Base-by-base conservation (phyloP, 2,888 invertebrate species). In the Labia minor region DNA sequence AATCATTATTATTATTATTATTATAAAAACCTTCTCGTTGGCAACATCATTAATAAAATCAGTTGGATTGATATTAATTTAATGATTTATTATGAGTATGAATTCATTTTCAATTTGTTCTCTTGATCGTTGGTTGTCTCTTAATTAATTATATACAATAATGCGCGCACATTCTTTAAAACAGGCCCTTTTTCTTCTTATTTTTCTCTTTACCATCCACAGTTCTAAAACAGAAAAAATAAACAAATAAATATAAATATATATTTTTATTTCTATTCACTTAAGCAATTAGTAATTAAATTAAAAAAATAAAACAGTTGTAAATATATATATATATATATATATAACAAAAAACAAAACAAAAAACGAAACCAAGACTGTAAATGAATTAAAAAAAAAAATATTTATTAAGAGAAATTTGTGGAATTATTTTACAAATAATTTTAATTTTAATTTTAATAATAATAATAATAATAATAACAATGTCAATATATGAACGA, bases 131-230 rank as follows among this genome's bases (percentile, higher is more conserved):
- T 49, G 49, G 3, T 11, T 49, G 49, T 49, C 14, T 49, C 14
- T 49, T n/a, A n/a, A n/a, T n/a, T n/a, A n/a, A n/a, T n/a, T n/a
- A 49, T 49, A 14, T 49, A 63, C 63, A 63, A 61, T 19, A 66
- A 65, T 16, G n/a, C 49, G 49, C 16, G 49, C 16, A 49, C 49
- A 16, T 4, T 14, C 49, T n/a, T 71, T 89, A 91, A 81, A 92
- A 92, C 80, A 92, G 86, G 78, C 91, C 90, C 83, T 76, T 77
- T 73, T 92, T 92, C 85, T 92, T 92, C 84, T 90, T 90, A 77
- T 84, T 88, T 82, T 91, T 91, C 75, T 90, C 90, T 81, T 91
- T 90, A 74, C 91, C 91, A 76, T 92, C 92, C 73, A 90, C 86
- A 71, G 88, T 83, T 79, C 88, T 88, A 84, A 71, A 85, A 86